phyloP scores from a whole-genome alignment of 2,888 invertebrate species.

The Petrolisthes manimaculis region DNA sequence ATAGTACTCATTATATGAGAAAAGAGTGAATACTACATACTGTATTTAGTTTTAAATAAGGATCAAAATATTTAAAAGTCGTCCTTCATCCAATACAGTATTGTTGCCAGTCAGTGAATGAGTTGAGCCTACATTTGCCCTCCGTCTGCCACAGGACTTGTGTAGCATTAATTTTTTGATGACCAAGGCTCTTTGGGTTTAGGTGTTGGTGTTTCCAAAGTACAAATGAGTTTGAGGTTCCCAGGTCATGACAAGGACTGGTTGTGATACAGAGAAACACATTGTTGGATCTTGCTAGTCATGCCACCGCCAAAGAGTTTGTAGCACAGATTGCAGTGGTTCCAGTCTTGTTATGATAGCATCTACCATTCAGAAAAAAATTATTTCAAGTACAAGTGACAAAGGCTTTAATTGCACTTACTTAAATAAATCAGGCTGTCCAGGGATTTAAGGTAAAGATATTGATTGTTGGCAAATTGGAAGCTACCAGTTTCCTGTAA shows the following conservation, averaged over 20 bases:
- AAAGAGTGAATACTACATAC: constrained; percentile 20
- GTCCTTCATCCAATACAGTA: constrained; percentile 37
- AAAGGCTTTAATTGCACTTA: constrained; percentile 54
- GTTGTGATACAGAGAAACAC: constrained; percentile 63
- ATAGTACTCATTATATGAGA: constrained; percentile 22
- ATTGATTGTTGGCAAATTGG: too few relatives aligned
- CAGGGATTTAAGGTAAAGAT: background rate
- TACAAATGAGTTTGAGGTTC: constrained; percentile 62
- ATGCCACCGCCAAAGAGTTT: constrained; percentile 61
- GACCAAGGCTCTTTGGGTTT: constrained; percentile 55
- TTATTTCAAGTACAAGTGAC: constrained; percentile 51
- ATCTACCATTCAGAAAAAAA: constrained; percentile 47
- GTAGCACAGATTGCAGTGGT: constrained; percentile 59
- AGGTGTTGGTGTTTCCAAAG: constrained; percentile 58
- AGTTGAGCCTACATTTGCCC: constrained; percentile 46
- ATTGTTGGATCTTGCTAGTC: constrained; percentile 63
- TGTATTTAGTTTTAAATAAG: constrained; percentile 40
- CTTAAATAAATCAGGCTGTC: constrained; percentile 6
- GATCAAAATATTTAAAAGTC: constrained; percentile 50
- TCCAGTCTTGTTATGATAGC: constrained; percentile 46
- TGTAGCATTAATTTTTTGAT: constrained; percentile 56
- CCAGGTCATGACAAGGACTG: constrained; percentile 57
- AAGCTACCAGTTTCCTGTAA: too few relatives aligned
- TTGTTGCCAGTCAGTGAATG: constrained; percentile 31
- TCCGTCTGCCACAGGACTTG: constrained; percentile 54